Evolutionary conservation across 2,797 vertebrate genomes (phyloP).

Genomic region (Petrocephalus schoutedeni): DNA sequence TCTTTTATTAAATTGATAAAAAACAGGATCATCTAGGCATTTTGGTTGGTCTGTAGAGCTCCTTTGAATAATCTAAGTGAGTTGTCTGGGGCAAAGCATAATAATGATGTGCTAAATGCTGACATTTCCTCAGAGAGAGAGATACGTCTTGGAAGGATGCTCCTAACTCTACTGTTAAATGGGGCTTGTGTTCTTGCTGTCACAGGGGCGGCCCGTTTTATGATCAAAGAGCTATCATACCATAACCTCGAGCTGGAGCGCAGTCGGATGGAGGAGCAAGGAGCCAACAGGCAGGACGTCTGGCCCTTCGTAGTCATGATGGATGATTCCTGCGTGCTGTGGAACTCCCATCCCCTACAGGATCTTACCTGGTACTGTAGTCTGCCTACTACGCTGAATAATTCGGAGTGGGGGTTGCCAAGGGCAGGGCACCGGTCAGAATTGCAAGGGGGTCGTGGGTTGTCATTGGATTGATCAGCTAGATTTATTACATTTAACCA

Average conservation of each 20-base stretch:
- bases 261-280: constrained; percentile 62
- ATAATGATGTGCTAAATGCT: background rate
- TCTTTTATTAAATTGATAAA: background rate
- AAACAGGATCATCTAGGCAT: background rate
- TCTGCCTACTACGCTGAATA: background rate
- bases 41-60: background rate
- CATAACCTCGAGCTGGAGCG: constrained; percentile 95
- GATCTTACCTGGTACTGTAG: constrained; percentile 66
- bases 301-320: constrained; percentile 96
- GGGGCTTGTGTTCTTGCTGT: background rate
- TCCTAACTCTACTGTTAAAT: background rate
- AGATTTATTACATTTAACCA: background rate
- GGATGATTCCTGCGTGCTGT: constrained; percentile 93
- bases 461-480: background rate
- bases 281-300: constrained; percentile 88
- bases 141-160: background rate
- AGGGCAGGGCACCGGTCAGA: background rate
- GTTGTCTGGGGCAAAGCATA: background rate
- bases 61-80: background rate
- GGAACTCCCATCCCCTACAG: constrained; percentile 76
- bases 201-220: constrained; percentile 87
- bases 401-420: background rate
- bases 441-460: background rate
- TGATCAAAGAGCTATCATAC: constrained; percentile 97
- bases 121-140: background rate